Evolutionary conservation across 2,888 invertebrate genomes (phyloP), one percentile per base, ranked within the genome.

Genomic region (Lithophane leautieri): DNA sequence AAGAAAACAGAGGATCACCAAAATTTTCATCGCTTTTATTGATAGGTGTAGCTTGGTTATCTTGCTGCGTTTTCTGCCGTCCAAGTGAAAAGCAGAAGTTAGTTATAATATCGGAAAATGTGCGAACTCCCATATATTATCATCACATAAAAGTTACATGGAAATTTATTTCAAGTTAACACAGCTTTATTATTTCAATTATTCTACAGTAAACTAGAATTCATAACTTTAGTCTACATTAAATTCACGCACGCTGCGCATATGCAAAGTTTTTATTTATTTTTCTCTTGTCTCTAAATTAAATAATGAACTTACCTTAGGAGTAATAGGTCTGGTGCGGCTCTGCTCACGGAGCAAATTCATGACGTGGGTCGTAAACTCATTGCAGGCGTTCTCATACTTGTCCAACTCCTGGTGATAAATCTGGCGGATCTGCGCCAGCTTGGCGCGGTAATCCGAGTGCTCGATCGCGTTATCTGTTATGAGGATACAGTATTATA

Each of bases 311-410:
- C 34, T 40, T 9, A 62, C 97, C 97, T 99, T 98, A 68, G 99
- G 99, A 75, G 99, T 99, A 91, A 99, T 99, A 72, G 99, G 99
- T 89, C 99, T 97, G 88, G 99, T 99, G 91, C 99, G 98, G 92
- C 99, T 99, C 97, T 99, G 99, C 96, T 99, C 99, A 76, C 99
- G 97, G 85, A 99, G 97, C 89, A 99, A 97, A 95, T 99, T 99
- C 98, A 99, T 99, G 87, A 99, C 99, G 96, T 99, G 99, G n/a
- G 99, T 99, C 78, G 99, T 99, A 96, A 99, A 99, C 97, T 99
- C 99, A 95, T 99, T 99, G 97, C 99, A 99, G n/a, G 99, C 99
- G 97, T 99, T 99, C 97, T 99, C 99, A 93, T 99, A 99, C 97
- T 99, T 99, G 96, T 99, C 99, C 92, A 99, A 96, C 96, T 99